Percentiles rank a stretch among this genome's conserved stretches.
Evolutionary conservation across 2,888 invertebrate species (phyloP).

Genomic region (Idaea straminata): DNA sequence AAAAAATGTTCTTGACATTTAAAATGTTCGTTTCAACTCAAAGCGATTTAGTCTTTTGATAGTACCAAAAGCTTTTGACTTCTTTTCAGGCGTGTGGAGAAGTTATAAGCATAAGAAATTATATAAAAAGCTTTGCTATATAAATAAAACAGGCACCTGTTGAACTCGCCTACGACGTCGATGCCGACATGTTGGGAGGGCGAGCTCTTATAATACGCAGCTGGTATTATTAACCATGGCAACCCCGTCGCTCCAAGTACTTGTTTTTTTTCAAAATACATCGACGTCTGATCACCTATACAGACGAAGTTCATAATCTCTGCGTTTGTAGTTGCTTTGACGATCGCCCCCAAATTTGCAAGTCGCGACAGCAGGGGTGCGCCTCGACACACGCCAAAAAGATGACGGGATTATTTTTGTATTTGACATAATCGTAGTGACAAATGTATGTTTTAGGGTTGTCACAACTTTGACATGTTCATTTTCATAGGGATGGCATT

Average conservation of each 20-base stretch:
- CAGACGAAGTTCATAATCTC: conserved; percentile 69
- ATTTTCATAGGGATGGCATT: conserved; percentile 45
- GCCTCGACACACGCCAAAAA: conserved; percentile 65
- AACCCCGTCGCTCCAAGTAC: conserved; percentile 59
- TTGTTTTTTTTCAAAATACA: conserved; percentile 64
- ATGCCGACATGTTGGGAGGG: conserved; percentile 41
- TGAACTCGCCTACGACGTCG: conserved; percentile 51
- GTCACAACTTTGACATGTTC: conserved; percentile 59
- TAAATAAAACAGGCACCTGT: conserved; percentile 53
- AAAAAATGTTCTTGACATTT: conserved; percentile 34
- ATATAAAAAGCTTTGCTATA: conserved; percentile 50
- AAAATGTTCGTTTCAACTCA: conserved; percentile 33
- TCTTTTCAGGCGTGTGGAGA: conserved; percentile 40
- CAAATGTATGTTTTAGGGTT: conserved; percentile 74
- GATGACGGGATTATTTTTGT: conserved; percentile 80
- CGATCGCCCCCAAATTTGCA: conserved; percentile 68
- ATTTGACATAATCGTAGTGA: conserved; percentile 80
- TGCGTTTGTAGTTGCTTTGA: conserved; percentile 51
- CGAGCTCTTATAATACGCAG: conserved; percentile 41
- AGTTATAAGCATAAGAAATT: conserved; percentile 47
- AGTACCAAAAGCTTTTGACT: conserved; percentile 41
- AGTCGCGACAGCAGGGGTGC: conserved; percentile 67
- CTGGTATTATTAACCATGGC: conserved; percentile 75
- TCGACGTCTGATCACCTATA: conserved; percentile 74
- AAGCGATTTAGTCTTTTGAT: conserved; percentile 46